These are phyloP conservation scores for Junonia oenone DNA, from an alignment of 2,888 invertebrate genomes.

Conservation along the genomic window DNA sequence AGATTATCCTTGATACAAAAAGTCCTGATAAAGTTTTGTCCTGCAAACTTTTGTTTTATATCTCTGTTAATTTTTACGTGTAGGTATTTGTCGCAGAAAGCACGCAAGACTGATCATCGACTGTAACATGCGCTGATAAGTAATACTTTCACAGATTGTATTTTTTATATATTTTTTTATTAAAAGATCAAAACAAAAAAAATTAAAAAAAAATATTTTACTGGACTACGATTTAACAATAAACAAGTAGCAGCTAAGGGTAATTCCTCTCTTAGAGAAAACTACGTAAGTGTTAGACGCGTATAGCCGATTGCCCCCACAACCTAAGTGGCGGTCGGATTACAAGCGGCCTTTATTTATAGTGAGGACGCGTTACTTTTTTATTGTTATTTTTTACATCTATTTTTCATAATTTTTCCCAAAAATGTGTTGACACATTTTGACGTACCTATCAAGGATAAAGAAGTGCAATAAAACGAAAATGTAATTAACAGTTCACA, in stretches of 20 bases:
- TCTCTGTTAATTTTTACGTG: no score
- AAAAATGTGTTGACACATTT: no score
- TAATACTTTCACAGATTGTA: no score
- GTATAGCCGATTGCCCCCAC: constrained; percentile 69
- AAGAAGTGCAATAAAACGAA: no score
- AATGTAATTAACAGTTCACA: no score
- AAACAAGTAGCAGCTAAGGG: constrained; percentile 5
- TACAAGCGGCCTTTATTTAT: constrained; percentile 58
- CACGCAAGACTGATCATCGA: no score
- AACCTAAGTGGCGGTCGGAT: constrained; percentile 71
- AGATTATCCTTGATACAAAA: neutral
- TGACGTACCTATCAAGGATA: no score
- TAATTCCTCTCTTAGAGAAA: constrained; percentile 18
- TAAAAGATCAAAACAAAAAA: neutral
- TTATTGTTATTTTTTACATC: neutral
- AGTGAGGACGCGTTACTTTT: constrained; percentile 34
- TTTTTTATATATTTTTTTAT: no score
- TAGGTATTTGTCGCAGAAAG: no score
- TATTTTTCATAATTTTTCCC: no score
- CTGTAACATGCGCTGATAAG: no score
- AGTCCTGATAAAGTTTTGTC: neutral
- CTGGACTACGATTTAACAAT: neutral
- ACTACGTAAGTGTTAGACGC: constrained; percentile 64
- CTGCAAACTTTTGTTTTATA: neutral
- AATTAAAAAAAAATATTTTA: constrained; percentile 1